Evolutionary conservation across 2,797 vertebrate species (phyloP).

Genomic region (Heliangelus exortis): DNA sequence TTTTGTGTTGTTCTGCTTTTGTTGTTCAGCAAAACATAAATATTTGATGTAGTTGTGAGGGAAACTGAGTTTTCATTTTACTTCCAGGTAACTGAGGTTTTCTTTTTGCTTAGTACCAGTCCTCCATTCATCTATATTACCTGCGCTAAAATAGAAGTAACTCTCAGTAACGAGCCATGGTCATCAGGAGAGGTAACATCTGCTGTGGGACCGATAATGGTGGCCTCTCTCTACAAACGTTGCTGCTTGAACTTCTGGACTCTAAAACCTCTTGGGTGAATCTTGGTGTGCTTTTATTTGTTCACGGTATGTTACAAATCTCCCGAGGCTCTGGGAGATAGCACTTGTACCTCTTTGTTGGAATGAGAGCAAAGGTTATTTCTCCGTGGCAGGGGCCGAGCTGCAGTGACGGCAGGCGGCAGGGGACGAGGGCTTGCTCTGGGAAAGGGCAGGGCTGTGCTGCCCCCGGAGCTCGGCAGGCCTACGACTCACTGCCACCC

Average conservation of each 20-base stretch:
- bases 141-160: not conserved
- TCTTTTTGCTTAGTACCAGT: not conserved
- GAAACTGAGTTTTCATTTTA: not conserved
- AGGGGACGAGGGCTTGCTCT: rapidly evolving
- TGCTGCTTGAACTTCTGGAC: rapidly evolving
- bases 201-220: rapidly evolving
- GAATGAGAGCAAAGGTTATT: rapidly evolving
- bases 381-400: rapidly evolving
- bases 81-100: not conserved
- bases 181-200: rapidly evolving
- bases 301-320: rapidly evolving
- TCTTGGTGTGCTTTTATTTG: rapidly evolving
- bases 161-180: rapidly evolving
- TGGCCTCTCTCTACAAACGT: rapidly evolving
- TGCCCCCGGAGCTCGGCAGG: too few relatives aligned
- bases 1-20: not conserved
- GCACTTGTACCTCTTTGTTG: rapidly evolving
- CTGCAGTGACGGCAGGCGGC: rapidly evolving
- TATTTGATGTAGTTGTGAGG: not conserved
- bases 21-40: not conserved
- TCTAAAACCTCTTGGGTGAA: rapidly evolving
- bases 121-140: rapidly evolving
- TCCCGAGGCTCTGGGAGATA: rapidly evolving
- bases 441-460: rapidly evolving
- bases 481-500: too few relatives aligned